Base-by-base conservation (phyloP, 2,113 vertebrate genomes). In the Saguinus imperator region DNA sequence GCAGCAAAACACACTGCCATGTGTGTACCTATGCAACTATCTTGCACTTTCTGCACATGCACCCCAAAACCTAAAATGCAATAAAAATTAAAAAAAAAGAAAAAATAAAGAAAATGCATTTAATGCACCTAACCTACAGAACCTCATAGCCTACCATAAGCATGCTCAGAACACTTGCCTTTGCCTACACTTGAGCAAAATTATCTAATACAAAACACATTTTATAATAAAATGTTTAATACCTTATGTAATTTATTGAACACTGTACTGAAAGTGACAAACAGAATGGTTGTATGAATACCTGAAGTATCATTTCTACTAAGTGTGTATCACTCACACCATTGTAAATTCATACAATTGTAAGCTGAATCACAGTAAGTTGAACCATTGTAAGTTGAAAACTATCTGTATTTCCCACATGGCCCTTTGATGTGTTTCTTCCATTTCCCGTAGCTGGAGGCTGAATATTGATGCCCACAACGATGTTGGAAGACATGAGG, bases 391-490 rank as follows among this genome's bases (percentile, higher is more conserved):
- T 77, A 45, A 32, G 27, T 29, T 29, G 27, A 27, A 17, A 29
- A 77, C 27, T 48, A 48, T 77, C 75, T 9, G 8, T 48, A 91
- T 9, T 89, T 95, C 48, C n/a, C 40, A 87, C 35, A 55, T 55
- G 64, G 48, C 40, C 43, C 21, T 89, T 94, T 94, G 37, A 66
- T 82, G 11, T 32, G 6, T 93, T 95, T 95, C 82, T 95, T 93
- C 43, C 76, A 81, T 81, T 96, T 88, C 20, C 25, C n/a, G 17
- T 73, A 64, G 52, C 86, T 93, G 40, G 58, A 73, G 70, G 18
- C 76, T 95, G 14, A 17, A 76, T 57, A 8, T 68, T 55, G 79
- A 77, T 75, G 25, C 29, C 50, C 20, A 48, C 7, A 40, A 25
- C 89, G 35, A 85, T 66, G 29, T 23, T 93, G 20, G 45, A 89